Conservation (phyloP, 1,140 invertebrate genomes). For the Magallana ariakensis region DNA sequence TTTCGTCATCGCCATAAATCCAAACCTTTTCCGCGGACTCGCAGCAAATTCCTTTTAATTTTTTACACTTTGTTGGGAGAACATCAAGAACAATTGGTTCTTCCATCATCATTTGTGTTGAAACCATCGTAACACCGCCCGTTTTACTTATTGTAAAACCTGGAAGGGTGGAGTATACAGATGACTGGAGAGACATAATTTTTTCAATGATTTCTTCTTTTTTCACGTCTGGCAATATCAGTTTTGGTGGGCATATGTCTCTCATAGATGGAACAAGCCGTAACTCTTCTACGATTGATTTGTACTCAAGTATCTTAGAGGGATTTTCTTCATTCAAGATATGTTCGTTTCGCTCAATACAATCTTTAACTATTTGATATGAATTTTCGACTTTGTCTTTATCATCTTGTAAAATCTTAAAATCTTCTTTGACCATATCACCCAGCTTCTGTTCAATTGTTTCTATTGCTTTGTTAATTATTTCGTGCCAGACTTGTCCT, state of each 20-base stretch:
- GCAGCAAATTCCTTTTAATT: slow-evolving; percentile 5
- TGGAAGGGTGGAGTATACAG: background rate
- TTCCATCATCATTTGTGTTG: background rate
- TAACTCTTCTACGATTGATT: background rate
- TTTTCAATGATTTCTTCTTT: background rate
- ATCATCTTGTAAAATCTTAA: background rate
- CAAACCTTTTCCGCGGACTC: background rate
- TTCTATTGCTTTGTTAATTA: background rate
- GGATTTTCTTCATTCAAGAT: background rate
- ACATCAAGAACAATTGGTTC: background rate
- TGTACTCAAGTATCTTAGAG: background rate
- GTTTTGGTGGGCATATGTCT: background rate
- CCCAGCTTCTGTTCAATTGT: background rate
- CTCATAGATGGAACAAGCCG: background rate
- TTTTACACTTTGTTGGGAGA: background rate
- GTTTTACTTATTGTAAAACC: slow-evolving; percentile 13
- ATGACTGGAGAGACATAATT: background rate
- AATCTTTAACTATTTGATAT: background rate
- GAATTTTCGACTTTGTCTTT: background rate
- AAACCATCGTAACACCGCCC: background rate
- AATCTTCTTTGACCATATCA: background rate
- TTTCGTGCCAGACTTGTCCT: background rate
- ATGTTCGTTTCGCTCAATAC: background rate
- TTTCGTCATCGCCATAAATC: slow-evolving; percentile 24
- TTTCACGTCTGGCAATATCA: background rate